A percentile compares a stretch with the other conserved stretches of the same genome.
phyloP scores from a whole-genome alignment of 2,113 vertebrate genomes.

The Cynocephalus volans region DNA sequence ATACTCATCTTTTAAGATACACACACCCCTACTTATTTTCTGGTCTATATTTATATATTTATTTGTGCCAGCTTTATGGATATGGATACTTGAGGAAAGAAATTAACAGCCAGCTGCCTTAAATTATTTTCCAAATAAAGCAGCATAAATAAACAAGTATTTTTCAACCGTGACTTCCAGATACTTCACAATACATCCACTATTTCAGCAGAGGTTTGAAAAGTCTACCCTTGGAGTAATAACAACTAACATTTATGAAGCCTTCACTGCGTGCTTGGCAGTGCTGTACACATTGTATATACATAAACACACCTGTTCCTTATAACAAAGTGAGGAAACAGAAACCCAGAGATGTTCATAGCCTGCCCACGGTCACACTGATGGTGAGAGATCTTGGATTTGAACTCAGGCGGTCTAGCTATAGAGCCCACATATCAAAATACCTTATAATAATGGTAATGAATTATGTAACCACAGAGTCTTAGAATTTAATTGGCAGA shows the following conservation, averaged over 20 bases:
- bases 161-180: background rate
- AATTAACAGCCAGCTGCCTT: slow-evolving; percentile 71
- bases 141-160: slow-evolving; percentile 47
- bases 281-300: accelerated
- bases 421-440: background rate
- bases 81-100: slow-evolving; percentile 65
- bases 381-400: background rate
- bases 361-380: background rate
- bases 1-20: background rate
- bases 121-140: slow-evolving; percentile 58
- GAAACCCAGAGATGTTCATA: background rate
- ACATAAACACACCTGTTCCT: background rate
- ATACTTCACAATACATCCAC: background rate
- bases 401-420: background rate
- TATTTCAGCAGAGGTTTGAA: background rate
- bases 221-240: background rate
- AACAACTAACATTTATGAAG: background rate
- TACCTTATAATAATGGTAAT: background rate
- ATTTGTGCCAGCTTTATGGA: slow-evolving; percentile 54
- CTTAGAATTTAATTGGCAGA: background rate
- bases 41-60: slow-evolving; percentile 56
- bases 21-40: background rate
- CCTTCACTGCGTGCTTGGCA: accelerated
- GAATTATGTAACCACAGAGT: background rate
- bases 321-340: background rate